Percentiles rank a stretch among this genome's conserved stretches.
Evolutionary conservation across 2,888 invertebrate species (phyloP).

Genomic region (Apamea anceps): DNA sequence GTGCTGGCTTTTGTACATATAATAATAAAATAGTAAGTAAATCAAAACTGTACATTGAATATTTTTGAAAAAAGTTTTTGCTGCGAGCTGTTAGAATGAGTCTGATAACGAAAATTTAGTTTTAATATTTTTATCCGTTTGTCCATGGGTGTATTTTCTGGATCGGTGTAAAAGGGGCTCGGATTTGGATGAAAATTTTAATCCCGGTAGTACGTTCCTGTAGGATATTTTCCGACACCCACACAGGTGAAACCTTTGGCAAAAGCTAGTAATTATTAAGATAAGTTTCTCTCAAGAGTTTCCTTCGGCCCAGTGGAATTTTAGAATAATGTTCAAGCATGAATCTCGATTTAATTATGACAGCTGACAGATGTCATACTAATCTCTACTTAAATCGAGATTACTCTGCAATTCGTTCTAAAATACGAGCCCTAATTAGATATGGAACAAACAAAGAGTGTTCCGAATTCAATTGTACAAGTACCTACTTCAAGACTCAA

Average conservation of each 20-base stretch:
- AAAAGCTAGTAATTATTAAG: not conserved
- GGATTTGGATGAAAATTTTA: not conserved
- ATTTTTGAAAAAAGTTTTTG: not conserved
- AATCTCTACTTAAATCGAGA: not conserved
- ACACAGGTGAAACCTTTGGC: no score
- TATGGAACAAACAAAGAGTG: constrained; percentile 15
- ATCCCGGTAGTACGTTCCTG: no score
- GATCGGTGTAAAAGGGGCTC: not conserved
- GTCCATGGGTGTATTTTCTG: not conserved
- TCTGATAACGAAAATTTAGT: not conserved
- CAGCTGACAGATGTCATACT: not conserved
- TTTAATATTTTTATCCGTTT: not conserved
- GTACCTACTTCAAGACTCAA: not conserved
- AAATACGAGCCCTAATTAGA: not conserved
- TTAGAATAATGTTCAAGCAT: not conserved
- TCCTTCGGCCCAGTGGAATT: not conserved
- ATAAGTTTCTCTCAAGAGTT: not conserved
- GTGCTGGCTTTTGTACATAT: no score
- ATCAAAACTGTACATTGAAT: not conserved
- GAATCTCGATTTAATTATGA: not conserved
- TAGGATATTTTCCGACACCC: not conserved
- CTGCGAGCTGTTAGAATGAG: not conserved
- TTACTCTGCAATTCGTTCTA: not conserved
- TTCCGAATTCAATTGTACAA: constrained; percentile 28
- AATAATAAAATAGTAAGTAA: not conserved